Base-by-base conservation (phyloP, 2,888 invertebrate genomes). In the Xanthia icteritia region DNA sequence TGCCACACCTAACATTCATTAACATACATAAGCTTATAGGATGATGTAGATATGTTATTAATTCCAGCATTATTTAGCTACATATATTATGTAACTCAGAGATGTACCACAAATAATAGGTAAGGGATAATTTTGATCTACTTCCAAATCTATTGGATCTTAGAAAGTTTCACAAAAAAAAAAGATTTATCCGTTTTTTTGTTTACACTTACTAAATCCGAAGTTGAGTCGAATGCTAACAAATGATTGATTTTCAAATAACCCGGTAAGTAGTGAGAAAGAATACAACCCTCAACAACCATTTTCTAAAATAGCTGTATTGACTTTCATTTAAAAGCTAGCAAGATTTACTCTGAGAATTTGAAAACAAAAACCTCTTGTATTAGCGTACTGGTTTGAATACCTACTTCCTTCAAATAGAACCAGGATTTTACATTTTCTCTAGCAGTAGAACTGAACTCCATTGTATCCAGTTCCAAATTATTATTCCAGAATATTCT, bases 401-500 rank as follows among this genome's bases (percentile, higher is more conserved):
- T 56, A 56, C n/a, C 36, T 36, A 67, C 39, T 42, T 54, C 20
- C 31, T 5, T 27, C 31, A n/a, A 42, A 74, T 56, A 56, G 31
- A 67, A 63, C n/a, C 31, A 39, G 54, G 48, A 73, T 73, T 63
- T 67, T 17, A 27, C n/a, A 56, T 39, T 48, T 51, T 11, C 64
- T 13, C 36, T 54, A 20, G 20, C 51, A 67, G 17, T 27, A 48
- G 36, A 75, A 54, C 23, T 13, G 31, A 51, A 73, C 45, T 45
- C 17, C 5, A 72, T 65, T 65, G 51, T 72, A 23, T 45, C 23
- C 58, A 31, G 36, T 63, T 75, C 11, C 13, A 27, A 11, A 42
- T 42, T 65, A 72, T 72, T 77, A 60, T 68, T 8, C 31, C 1
- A 27, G 51, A 70, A 77, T 58, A 77, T 77, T 51, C 58, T 42